Percentiles rank a stretch among this genome's conserved stretches.
These are phyloP conservation scores for Drosophila navojoa DNA, from an alignment of 1,140 invertebrate genomes.

Conservation along the genomic window DNA sequence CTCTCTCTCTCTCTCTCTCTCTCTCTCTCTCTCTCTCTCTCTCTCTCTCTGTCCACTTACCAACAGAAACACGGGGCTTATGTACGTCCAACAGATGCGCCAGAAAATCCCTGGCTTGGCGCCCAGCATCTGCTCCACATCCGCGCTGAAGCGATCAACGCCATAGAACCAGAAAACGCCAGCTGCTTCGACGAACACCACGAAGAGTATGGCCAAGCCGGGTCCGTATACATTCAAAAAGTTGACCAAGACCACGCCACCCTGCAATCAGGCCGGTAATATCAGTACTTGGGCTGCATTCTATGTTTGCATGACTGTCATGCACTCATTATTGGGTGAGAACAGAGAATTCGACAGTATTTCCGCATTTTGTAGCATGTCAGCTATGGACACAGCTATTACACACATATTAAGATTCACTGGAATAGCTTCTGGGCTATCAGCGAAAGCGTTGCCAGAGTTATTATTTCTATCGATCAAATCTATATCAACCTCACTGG, in stretches of 20 bases:
- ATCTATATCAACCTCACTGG: too few species aligned
- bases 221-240: slow-evolving; percentile 97
- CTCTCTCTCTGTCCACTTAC: slow-evolving; percentile 62
- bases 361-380: too few species aligned
- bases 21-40: too few species aligned
- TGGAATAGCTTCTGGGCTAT: too few species aligned
- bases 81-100: slow-evolving; percentile 96
- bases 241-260: slow-evolving; percentile 97
- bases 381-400: too few species aligned
- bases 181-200: slow-evolving; percentile 97
- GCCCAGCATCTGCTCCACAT: slow-evolving; percentile 96
- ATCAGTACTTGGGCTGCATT: neutral
- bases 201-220: slow-evolving; percentile 97
- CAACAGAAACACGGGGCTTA: slow-evolving; percentile 93
- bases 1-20: too few species aligned
- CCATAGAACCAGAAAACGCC: slow-evolving; percentile 99
- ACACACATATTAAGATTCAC: too few species aligned
- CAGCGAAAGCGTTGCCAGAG: too few species aligned
- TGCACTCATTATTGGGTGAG: too few species aligned
- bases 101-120: slow-evolving; percentile 94
- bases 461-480: too few species aligned
- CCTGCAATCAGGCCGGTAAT: slow-evolving; percentile 84
- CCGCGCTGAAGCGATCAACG: slow-evolving; percentile 92
- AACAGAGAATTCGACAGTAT: too few species aligned
- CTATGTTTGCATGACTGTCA: too few species aligned